Percentiles rank a stretch among this genome's conserved stretches.
These are phyloP conservation scores for Osmerus eperlanus DNA, from an alignment of 2,113 vertebrate species.

Conservation along the genomic window DNA sequence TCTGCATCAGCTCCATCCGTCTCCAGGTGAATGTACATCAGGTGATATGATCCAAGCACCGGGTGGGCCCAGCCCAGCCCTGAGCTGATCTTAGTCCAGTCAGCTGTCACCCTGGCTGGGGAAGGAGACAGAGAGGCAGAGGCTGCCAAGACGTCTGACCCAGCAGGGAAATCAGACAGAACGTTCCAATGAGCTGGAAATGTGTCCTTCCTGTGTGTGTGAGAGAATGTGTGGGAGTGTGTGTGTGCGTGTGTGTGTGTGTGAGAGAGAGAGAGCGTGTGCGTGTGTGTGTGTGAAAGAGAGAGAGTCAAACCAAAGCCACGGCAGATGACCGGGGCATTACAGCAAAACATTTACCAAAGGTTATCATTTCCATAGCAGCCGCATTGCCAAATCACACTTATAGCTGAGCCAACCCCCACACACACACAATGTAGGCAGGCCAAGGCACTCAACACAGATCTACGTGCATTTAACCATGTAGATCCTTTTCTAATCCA, in stretches of 20 bases:
- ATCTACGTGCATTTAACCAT: neutral
- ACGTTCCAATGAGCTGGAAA: slow-evolving; percentile 1
- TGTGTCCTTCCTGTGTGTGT: neutral
- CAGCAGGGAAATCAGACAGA: slow-evolving; percentile 24
- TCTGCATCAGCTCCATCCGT: neutral
- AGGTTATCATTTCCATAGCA: slow-evolving; percentile 51
- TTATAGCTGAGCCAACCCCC: neutral
- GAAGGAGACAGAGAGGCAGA: neutral
- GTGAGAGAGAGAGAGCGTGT: slow-evolving; percentile 8
- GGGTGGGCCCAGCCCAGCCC: neutral
- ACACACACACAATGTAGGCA: slow-evolving; percentile 42
- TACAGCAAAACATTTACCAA: slow-evolving; percentile 45
- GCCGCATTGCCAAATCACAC: slow-evolving; percentile 41
- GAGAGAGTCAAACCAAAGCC: slow-evolving; percentile 36
- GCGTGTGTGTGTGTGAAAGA: slow-evolving; percentile 1
- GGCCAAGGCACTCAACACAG: slow-evolving; percentile 26
- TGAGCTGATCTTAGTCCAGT: neutral
- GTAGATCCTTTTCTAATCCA: neutral
- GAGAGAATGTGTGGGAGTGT: neutral
- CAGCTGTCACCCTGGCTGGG: neutral
- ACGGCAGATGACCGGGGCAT: slow-evolving; percentile 35
- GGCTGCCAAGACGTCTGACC: neutral
- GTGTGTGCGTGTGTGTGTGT: slow-evolving; percentile 1
- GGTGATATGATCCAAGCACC: neutral
- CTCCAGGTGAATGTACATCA: neutral